Evolutionary conservation across 2,888 invertebrate species (phyloP), one percentile per base, ranked within the genome.

Genomic region (Papilio protenor): DNA sequence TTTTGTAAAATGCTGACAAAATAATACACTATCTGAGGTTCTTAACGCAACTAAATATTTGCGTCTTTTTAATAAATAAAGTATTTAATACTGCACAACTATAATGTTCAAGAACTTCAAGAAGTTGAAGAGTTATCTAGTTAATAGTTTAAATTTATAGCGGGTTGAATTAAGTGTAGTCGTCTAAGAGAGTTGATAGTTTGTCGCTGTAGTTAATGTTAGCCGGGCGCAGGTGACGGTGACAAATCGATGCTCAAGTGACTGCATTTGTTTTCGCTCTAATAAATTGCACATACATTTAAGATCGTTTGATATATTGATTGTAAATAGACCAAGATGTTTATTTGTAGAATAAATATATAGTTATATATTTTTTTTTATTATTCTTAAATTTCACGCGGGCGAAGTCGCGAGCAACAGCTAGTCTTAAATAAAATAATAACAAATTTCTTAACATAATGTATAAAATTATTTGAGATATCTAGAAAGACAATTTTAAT

Each of bases 101-200:
- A 52, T 52, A 52, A 52, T 52, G n/a, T 6, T 52, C 57, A 40
- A 40, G 8, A 40, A 8, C 23, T 21, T 59, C 57, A 59, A 59
- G 57, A 59, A 59, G 12, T 21, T 57, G 12, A 18, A 40, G 33
- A 66, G 66, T n/a, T 18, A 64, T 18, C 66, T 40, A 27, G 40
- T 66, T 66, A 66, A 10, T 66, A 66, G 66, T 66, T 66, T 40
- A 66, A 66, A 66, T 64, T 33, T 64, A 66, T 66, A 33, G n/a
- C 33, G 66, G 40, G 18, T 40, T 66, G 40, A n/a, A 66, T 64
- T 33, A 64, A 66, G 8, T 66, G 66, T 66, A 66, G 66, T 66
- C n/a, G 40, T n/a, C 40, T 66, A 16, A 55, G 57, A 73, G 55
- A 73, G 73, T 73, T 73, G 73, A 45, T 73, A 73, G 57, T 73